Evolutionary conservation across 2,113 vertebrate genomes (phyloP).

Genomic region (Macquaria ambigua): DNA sequence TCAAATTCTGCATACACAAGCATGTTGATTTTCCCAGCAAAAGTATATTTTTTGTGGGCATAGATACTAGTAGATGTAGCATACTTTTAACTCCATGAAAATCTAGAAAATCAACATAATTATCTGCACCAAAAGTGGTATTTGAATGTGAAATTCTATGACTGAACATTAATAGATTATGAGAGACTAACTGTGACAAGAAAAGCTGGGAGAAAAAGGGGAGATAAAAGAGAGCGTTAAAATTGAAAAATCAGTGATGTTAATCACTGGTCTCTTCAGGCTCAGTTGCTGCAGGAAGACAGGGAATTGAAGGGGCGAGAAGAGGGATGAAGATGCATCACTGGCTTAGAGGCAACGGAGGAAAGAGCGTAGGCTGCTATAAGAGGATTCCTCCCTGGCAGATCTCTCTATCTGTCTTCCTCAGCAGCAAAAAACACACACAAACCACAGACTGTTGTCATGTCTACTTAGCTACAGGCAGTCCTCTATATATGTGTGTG

Average conservation of each 20-base stretch:
- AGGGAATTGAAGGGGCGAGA: conserved; percentile 28
- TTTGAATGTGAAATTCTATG: background rate
- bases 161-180: background rate
- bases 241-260: conserved; percentile 12
- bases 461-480: conserved; percentile 43
- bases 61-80: background rate
- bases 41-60: background rate
- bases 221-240: background rate
- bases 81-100: background rate
- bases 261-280: conserved; percentile 40
- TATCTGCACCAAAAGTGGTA: background rate
- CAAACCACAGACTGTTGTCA: conserved; percentile 52
- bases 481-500: conserved; percentile 1
- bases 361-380: conserved; percentile 62
- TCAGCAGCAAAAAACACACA: conserved; percentile 48
- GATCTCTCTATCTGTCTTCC: conserved; percentile 48
- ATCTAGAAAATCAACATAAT: background rate
- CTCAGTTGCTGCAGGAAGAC: conserved; percentile 25
- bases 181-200: background rate
- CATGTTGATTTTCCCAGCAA: background rate
- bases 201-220: background rate
- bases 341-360: conserved; percentile 55
- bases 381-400: conserved; percentile 75
- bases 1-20: background rate
- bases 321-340: conserved; percentile 61